Evolutionary conservation across 1,140 invertebrate species (phyloP), one percentile per base, ranked within the genome.

Genomic region (Drosophila melanica): DNA sequence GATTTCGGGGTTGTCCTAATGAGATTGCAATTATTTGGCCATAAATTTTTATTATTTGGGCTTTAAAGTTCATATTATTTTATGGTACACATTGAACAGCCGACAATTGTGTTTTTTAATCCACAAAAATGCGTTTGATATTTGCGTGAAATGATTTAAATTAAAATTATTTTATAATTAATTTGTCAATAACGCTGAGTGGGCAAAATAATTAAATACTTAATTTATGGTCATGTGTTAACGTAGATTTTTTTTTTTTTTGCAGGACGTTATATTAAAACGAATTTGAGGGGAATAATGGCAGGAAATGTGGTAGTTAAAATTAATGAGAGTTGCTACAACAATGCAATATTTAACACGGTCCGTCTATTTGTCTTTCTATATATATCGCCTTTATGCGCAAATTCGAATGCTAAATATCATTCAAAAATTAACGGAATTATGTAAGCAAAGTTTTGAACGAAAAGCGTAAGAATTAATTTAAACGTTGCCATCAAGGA

Each of bases 11-110:
- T 66, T 79, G 80, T 81, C 89, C 84, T 90, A 91, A 91, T 91
- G 90, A 90, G 90, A 90, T 91, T 91, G 90, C 89, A 90, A 90
- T 91, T 90, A 91, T 91, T 90, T 85, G 85, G 75, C 41, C 75
- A 90, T 91, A 90, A 91, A 91, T 90, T 91, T 81, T 73, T 78
- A 91, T 90, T 86, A 91, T 82, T 86, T 60, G 27, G 64, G 75
- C 81, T 90, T 91, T 90, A 90, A 90, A 90, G 86, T 86, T 90
- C 76, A 80, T 90, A 86, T 67, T 51, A 70, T 72, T 63, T 67
- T 60, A 59, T 76, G 65, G 67, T 65, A 64, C 63, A 89, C 79
- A 81, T 87, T 86, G 66, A 27, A 39, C 54, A 57, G 18, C 27
- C 54, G 37, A 23, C 33, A 37, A 41, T 48, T 54, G 54, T 37